These are phyloP conservation scores for Gymnodraco acuticeps DNA, from an alignment of 2,797 vertebrate genomes.

Conservation along the genomic window DNA sequence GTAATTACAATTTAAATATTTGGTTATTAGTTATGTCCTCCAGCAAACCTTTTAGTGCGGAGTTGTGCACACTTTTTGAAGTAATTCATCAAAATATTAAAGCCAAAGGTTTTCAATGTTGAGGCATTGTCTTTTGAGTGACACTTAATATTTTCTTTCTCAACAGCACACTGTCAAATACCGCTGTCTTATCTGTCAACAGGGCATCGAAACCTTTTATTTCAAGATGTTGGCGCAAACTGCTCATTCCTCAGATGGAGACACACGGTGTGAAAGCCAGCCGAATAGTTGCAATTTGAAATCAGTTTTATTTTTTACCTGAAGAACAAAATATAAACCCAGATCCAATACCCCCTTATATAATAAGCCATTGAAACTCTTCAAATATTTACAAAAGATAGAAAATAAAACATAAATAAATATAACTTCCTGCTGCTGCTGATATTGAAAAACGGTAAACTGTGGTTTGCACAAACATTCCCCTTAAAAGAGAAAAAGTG, in stretches of 20 bases:
- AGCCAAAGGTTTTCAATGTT: not conserved
- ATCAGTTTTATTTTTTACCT: conserved; percentile 75
- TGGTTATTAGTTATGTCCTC: not conserved
- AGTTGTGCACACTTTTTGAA: not conserved
- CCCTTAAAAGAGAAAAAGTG: conserved; percentile 26
- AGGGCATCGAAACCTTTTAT: not conserved
- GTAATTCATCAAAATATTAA: not conserved
- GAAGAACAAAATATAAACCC: conserved; percentile 85
- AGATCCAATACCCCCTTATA: conserved; percentile 71
- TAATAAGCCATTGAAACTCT: conserved; percentile 82
- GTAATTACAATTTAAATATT: not conserved
- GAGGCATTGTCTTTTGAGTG: not conserved
- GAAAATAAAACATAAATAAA: conserved; percentile 84
- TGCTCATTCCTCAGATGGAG: not conserved
- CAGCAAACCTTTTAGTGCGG: not conserved
- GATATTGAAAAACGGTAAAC: conserved; percentile 57
- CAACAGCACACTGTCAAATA: not conserved
- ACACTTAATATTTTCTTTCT: conserved; percentile 1
- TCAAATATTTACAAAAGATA: conserved; percentile 87
- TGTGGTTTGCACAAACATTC: conserved; percentile 21
- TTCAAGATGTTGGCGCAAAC: not conserved
- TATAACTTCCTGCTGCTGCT: conserved; percentile 72
- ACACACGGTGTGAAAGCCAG: not conserved
- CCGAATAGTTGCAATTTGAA: conserved; percentile 54
- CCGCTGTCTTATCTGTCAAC: conserved; percentile 17